phyloP scores from a whole-genome alignment of 2,888 invertebrate species.

The Glyphotaelius pellucidus region DNA sequence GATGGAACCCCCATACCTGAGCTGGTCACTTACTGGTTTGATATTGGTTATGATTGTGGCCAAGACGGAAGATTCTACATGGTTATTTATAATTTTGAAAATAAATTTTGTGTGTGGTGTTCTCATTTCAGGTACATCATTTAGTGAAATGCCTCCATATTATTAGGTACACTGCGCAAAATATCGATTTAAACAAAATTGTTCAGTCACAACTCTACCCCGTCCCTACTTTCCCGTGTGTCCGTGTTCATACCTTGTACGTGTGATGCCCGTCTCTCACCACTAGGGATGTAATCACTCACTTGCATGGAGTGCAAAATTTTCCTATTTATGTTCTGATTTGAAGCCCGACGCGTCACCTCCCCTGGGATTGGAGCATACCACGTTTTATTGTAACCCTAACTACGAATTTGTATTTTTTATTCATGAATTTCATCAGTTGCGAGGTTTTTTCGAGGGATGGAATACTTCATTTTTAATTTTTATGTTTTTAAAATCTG shows the following conservation, averaged over 20 bases:
- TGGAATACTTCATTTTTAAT: neutral
- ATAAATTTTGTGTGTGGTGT: too few species aligned
- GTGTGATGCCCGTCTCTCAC: constrained; percentile 12
- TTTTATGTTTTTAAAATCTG: neutral
- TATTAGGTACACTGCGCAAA: neutral
- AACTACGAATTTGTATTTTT: neutral
- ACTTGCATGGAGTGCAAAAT: constrained; percentile 40
- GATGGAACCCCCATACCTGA: too few species aligned
- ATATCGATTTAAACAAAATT: neutral
- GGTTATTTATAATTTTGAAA: too few species aligned
- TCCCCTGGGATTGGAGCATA: constrained; percentile 12
- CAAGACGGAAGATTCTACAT: too few species aligned
- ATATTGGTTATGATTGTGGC: too few species aligned
- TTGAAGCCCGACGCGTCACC: constrained; percentile 17
- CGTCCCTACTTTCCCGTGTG: neutral
- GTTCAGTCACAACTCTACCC: neutral
- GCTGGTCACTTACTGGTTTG: too few species aligned
- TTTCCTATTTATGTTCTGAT: constrained; percentile 43
- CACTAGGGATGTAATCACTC: constrained; percentile 39
- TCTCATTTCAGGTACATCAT: too few species aligned
- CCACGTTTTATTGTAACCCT: neutral
- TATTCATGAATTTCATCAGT: neutral
- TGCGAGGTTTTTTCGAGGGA: neutral
- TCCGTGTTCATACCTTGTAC: neutral
- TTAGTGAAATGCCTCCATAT: too few species aligned